Conservation (phyloP, 2,113 vertebrate genomes). For the Crotophaga sulcirostris region DNA sequence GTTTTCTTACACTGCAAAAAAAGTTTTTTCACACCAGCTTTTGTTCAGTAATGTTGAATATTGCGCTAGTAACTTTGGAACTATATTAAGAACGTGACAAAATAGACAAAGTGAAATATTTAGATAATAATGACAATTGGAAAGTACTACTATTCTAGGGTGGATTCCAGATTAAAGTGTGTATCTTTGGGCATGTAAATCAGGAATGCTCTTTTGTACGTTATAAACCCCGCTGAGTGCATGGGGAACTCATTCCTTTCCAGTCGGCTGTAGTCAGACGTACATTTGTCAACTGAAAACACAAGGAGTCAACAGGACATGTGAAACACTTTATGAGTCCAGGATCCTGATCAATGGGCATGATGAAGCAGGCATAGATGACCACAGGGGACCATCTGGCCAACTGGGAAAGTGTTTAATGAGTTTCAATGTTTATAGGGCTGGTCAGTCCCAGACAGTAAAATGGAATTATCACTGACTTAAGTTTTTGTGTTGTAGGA, state of each 20-base stretch:
- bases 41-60: background rate
- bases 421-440: background rate
- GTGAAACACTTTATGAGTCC: background rate
- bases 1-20: background rate
- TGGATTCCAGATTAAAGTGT: background rate
- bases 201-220: background rate
- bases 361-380: background rate
- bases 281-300: background rate
- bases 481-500: background rate
- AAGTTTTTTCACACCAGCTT: background rate
- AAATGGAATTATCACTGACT: background rate
- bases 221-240: fast-evolving
- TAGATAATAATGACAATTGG: background rate
- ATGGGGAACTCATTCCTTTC: background rate
- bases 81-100: background rate
- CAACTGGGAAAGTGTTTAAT: background rate
- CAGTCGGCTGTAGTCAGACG: background rate
- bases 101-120: background rate
- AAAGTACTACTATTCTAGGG: background rate
- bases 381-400: background rate
- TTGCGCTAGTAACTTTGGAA: background rate
- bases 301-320: background rate
- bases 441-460: background rate
- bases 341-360: background rate
- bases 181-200: background rate